A percentile compares a stretch with the other conserved stretches of the same genome.
phyloP scores from a whole-genome alignment of 2,888 invertebrate species.

The Phortica magna region DNA sequence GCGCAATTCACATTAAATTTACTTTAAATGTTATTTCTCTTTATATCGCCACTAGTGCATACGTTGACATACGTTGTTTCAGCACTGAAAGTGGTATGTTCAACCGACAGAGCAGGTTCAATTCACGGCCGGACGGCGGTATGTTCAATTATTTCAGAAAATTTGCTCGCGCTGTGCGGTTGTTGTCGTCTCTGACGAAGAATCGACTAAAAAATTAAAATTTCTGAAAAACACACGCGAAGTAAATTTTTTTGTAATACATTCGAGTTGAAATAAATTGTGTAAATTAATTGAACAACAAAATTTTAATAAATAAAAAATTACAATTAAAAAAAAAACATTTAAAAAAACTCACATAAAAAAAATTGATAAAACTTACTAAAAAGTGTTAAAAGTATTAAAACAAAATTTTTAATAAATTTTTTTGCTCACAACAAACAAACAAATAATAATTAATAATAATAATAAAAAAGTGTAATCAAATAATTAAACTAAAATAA shows the following conservation, averaged over 20 bases:
- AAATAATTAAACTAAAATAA: slow-evolving; percentile 24
- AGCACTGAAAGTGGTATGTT: no score
- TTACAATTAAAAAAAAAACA: background rate
- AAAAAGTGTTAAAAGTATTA: slow-evolving; percentile 8
- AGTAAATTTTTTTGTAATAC: slow-evolving; percentile 50
- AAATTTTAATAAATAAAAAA: slow-evolving; percentile 10
- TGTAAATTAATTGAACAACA: background rate
- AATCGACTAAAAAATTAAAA: slow-evolving; percentile 39
- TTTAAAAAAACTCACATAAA: slow-evolving; percentile 1
- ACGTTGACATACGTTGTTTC: no score
- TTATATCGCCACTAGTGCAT: no score
- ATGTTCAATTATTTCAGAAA: slow-evolving; percentile 48
- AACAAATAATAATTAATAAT: background rate
- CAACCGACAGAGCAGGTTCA: no score
- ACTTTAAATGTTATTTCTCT: no score
- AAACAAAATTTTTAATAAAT: background rate
- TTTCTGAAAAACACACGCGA: slow-evolving; percentile 49
- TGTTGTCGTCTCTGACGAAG: slow-evolving; percentile 58
- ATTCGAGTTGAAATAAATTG: slow-evolving; percentile 1
- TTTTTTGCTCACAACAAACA: background rate
- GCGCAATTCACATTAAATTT: no score
- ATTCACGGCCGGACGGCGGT: no score
- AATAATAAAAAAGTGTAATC: slow-evolving; percentile 13
- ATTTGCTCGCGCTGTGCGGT: slow-evolving; percentile 60
- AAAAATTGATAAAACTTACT: slow-evolving; percentile 14